Percentiles rank a stretch among this genome's conserved stretches.
Evolutionary conservation across 2,888 invertebrate species (phyloP).

Genomic region (Oxyteleia sp.): DNA sequence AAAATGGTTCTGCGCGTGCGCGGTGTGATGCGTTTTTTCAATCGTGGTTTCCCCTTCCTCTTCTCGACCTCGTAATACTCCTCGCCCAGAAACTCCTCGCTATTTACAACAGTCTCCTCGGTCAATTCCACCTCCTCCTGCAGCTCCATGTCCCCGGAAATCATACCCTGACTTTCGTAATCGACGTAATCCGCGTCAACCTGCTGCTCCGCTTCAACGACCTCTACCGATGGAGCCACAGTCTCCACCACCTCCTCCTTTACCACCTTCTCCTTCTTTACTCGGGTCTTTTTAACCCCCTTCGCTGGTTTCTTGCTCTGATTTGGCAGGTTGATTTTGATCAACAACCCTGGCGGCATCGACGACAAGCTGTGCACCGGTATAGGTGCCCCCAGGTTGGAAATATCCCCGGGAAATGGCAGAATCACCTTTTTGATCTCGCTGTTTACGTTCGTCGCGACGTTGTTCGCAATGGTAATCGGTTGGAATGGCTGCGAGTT

Average conservation of each 20-base stretch:
- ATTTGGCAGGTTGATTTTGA: conserved; percentile 85
- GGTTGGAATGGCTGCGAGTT: conserved; percentile 84
- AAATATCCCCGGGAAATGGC: conserved; percentile 85
- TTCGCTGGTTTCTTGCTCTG: conserved; percentile 75
- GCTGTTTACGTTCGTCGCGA: conserved; percentile 76
- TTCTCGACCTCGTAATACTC: conserved; percentile 72
- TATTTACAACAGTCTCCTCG: conserved; percentile 66
- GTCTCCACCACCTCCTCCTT: conserved; percentile 49
- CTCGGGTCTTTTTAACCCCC: conserved; percentile 63
- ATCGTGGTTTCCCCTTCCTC: conserved; percentile 35
- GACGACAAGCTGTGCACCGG: conserved; percentile 83
- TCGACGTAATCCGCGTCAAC: conserved; percentile 75
- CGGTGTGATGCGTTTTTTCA: conserved; percentile 73
- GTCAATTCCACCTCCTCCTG: conserved; percentile 75
- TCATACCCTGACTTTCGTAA: conserved; percentile 73
- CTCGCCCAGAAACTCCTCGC: conserved; percentile 68
- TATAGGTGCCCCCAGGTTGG: conserved; percentile 85
- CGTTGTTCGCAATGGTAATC: conserved; percentile 82
- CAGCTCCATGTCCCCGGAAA: conserved; percentile 70
- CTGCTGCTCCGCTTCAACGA: conserved; percentile 39
- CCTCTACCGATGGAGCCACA: conserved; percentile 26
- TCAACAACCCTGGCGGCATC: conserved; percentile 85
- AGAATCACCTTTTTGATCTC: conserved; percentile 85
- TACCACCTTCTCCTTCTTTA: conserved; percentile 69
- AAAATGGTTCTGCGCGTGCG: conserved; percentile 82